Evolutionary conservation across 2,888 invertebrate species (phyloP).

Genomic region (Heliconius hortense): DNA sequence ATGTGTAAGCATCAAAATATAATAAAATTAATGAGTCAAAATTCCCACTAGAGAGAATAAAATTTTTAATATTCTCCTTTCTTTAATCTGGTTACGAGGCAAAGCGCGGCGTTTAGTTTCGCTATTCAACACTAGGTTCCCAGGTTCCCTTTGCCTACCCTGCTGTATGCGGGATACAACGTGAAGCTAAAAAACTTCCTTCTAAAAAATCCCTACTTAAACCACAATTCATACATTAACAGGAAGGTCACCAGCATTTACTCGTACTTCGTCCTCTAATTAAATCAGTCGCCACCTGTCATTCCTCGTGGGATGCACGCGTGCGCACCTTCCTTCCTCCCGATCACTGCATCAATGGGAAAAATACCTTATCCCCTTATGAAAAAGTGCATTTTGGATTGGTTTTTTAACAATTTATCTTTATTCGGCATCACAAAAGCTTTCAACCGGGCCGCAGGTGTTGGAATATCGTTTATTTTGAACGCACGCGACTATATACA

Average conservation of each 20-base stretch:
- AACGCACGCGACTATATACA: conserved; percentile 35
- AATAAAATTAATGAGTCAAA: too few relatives aligned
- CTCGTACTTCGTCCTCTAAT: conserved; percentile 55
- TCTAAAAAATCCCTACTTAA: background rate
- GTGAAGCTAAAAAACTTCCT: background rate
- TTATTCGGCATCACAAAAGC: conserved; percentile 41
- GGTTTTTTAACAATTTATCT: conserved; percentile 35
- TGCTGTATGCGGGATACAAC: too few relatives aligned
- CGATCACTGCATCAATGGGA: background rate
- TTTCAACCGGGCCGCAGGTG: conserved; percentile 43
- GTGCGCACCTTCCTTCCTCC: conserved; percentile 53
- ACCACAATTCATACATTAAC: conserved; percentile 11
- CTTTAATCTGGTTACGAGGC: too few relatives aligned
- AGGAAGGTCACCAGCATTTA: conserved; percentile 25
- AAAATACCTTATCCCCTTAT: conserved; percentile 6
- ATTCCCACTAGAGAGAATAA: too few relatives aligned
- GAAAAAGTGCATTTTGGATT: background rate
- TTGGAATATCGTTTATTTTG: conserved; percentile 38
- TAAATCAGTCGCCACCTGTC: conserved; percentile 72
- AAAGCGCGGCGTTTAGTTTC: too few relatives aligned
- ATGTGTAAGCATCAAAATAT: too few relatives aligned
- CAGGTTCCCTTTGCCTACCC: too few relatives aligned
- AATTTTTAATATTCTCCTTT: too few relatives aligned
- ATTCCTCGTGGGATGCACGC: conserved; percentile 48
- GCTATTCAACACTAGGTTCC: too few relatives aligned